These are phyloP conservation scores for Acropternis orthonyx DNA, from an alignment of 2,797 vertebrate genomes.

Conservation along the genomic window DNA sequence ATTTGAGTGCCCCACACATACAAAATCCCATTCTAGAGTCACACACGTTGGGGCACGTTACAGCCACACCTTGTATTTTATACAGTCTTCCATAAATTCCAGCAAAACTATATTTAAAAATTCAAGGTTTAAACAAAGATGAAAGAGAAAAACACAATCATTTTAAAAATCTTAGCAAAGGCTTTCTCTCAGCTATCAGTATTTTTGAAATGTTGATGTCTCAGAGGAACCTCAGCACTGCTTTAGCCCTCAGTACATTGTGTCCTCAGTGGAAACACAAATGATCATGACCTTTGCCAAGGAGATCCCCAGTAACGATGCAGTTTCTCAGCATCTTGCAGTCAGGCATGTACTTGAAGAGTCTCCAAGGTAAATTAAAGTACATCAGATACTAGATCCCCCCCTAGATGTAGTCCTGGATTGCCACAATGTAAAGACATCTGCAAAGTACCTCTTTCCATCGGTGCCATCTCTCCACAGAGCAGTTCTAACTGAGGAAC, in stretches of 20 bases:
- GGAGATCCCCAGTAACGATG: neutral
- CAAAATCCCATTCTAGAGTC: neutral
- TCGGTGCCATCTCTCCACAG: neutral
- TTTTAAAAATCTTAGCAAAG: neutral
- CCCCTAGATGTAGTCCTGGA: neutral
- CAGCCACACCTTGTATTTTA: neutral
- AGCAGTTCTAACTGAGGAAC: neutral
- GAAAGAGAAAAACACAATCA: neutral
- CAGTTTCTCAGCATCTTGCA: neutral
- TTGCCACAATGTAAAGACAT: neutral
- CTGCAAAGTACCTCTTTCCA: neutral
- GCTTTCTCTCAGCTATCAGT: neutral
- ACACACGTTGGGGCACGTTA: neutral
- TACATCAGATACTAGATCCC: neutral
- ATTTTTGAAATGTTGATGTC: neutral
- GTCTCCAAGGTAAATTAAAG: slow-evolving; percentile 2
- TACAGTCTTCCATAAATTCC: neutral
- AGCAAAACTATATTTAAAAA: neutral
- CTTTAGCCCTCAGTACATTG: neutral
- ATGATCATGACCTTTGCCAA: slow-evolving; percentile 45
- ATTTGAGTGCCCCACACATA: rapidly evolving
- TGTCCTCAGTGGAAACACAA: slow-evolving; percentile 20
- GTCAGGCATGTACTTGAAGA: neutral
- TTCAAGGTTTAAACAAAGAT: neutral
- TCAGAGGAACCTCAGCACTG: slow-evolving; percentile 14